Evolutionary conservation across 2,113 vertebrate genomes (phyloP), one percentile per base, ranked within the genome.

Genomic region (Malurus melanocephalus): DNA sequence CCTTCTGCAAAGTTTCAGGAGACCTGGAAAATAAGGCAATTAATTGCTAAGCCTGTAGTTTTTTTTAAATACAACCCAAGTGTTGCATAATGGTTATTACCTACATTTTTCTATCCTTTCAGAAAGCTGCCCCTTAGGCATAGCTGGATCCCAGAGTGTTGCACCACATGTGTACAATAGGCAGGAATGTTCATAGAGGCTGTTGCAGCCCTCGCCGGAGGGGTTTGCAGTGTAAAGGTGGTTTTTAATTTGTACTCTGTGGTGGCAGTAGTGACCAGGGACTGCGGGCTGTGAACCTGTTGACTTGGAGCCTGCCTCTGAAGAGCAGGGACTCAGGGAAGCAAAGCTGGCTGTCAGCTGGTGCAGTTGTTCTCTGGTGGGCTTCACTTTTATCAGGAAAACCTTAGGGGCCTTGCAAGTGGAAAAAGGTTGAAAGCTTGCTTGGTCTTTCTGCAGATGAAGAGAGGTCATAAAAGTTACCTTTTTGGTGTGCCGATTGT

Each of bases 91-190:
- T 28, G 30, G 67, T 43, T 82, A 4, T 52, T 61, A 73, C 7
- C 16, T 20, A 3, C 12, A 1, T 21, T 89, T 79, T 87, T 56
- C n/a, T 10, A 0, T 72, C 30, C 67, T 69, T 60, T 8, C 14
- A 11, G 43, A 64, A 32, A 0, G 1, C 30, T 49, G 28, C 19
- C 27, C 16, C 23, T 33, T 53, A 43, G 60, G 48, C 38, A 24
- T 61, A 56, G 12, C 14, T 24, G 60, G 17, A 6, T 33, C 7
- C 3, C 21, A 0, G 8, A 21, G n/a, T 1, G 20, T 43, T 32
- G 42, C 26, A 22, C 28, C 0, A 0, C 0, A 0, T 0, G 1
- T 40, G 18, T 7, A 0, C 19, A 9, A 27, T 38, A 46, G 14
- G 35, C 0, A 0, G 35, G 51, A 53, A 33, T 28, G n/a, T 40